phyloP scores from a whole-genome alignment of 1,140 invertebrate species.

The Pseudomyrmex gracilis region DNA sequence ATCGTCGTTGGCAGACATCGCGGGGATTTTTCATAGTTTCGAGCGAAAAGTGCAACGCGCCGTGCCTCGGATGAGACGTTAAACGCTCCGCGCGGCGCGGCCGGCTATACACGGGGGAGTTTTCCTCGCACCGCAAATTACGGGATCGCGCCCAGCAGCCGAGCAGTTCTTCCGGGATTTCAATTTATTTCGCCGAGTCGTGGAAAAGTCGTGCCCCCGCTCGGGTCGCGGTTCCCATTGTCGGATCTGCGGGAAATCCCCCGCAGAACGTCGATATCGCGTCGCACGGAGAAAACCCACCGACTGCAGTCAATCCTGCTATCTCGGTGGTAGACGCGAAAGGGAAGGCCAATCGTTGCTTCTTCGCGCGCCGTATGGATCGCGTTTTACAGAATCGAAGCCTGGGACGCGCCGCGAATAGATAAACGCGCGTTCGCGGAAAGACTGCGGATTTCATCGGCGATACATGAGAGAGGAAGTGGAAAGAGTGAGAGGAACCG shows the following conservation, averaged over 20 bases:
- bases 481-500: background rate
- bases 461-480: conserved; percentile 12
- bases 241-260: conserved; percentile 53
- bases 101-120: background rate
- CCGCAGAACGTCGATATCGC: conserved; percentile 50
- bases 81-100: background rate
- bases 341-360: conserved; percentile 34
- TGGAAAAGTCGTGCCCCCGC: conserved; percentile 35
- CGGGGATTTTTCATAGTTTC: conserved; percentile 50
- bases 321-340: conserved; percentile 19
- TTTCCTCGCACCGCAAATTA: conserved; percentile 43
- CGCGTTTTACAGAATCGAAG: conserved; percentile 54
- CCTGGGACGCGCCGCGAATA: conserved; percentile 45
- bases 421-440: conserved; percentile 54
- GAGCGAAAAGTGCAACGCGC: conserved; percentile 26
- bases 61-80: conserved; percentile 41
- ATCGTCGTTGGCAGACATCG: conserved; percentile 35
- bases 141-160: conserved; percentile 24
- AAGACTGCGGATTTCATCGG: conserved; percentile 51
- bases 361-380: conserved; percentile 46
- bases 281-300: conserved; percentile 49
- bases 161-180: conserved; percentile 24
- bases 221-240: conserved; percentile 44
- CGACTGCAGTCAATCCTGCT: conserved; percentile 48
- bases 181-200: conserved; percentile 60